Percentiles rank a stretch among this genome's conserved stretches.
These are phyloP conservation scores for Alectura lathami DNA, from an alignment of 2,113 vertebrate species.

Conservation along the genomic window DNA sequence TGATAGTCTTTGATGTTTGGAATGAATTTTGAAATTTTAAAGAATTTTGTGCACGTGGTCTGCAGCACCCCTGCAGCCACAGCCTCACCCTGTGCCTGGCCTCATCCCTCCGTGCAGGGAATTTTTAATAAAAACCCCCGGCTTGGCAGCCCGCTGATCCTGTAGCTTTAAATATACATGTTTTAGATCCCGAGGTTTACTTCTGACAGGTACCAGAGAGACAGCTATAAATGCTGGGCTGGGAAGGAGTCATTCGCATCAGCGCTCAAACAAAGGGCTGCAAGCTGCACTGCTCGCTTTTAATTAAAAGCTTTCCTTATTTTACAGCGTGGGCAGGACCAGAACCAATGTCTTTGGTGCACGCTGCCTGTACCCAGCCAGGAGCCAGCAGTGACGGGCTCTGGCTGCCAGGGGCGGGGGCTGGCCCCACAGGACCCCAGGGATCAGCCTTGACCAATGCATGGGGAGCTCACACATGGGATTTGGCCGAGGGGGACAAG, in stretches of 20 bases:
- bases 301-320: conserved; percentile 32
- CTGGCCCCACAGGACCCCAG: neutral
- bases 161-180: neutral
- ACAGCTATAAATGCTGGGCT: conserved; percentile 26
- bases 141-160: neutral
- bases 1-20: conserved; percentile 21
- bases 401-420: too few relatives aligned
- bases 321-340: neutral
- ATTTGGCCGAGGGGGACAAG: accelerated
- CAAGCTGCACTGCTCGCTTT: neutral
- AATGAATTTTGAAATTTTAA: neutral
- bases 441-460: neutral
- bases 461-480: neutral
- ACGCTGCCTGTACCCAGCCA: neutral
- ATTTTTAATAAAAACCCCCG: neutral
- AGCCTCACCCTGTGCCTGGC: neutral
- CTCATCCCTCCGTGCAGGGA: neutral
- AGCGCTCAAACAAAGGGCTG: neutral
- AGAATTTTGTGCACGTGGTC: neutral
- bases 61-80: neutral
- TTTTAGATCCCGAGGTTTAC: conserved; percentile 30
- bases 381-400: neutral
- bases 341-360: neutral
- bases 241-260: neutral
- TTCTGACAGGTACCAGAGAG: conserved; percentile 36